Base-by-base conservation (phyloP, 2,888 invertebrate species). In the Synanthedon myopaeformis region DNA sequence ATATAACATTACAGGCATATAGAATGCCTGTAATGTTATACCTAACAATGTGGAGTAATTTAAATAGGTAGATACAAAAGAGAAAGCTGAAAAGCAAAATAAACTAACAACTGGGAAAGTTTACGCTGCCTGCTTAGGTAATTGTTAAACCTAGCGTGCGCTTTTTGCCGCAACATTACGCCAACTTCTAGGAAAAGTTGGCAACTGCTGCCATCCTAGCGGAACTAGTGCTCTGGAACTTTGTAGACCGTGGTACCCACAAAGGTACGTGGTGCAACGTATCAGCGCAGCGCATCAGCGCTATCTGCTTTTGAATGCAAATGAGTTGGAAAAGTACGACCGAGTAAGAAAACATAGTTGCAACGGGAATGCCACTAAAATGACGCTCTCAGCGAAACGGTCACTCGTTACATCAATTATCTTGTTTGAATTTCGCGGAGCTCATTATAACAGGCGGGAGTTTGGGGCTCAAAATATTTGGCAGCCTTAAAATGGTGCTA, bases 291-390 rank as follows among this genome's bases (percentile, higher is more conserved):
- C 66, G 69, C 81, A 86, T 86, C 86, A 76, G 66, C 76, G 73
- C 79, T 87, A 87, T 87, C 87, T 86, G 84, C 86, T 86, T 83
- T 86, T 78, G 79, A 79, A 86, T 86, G 82, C 83, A 86, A 86
- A 87, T 87, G 86, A 87, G 86, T 85, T 82, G 79, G 82, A 86
- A 86, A 86, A 86, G 80, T 85, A 69, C 74, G 79, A 63, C 69
- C 65, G 70, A 74, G 78, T 82, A 86, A 87, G 86, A 87, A 85
- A 86, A 83, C 76, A 67, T 69, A 64, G 63, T 57, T 56, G 61
- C 60, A 53, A 62, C 59, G 52, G 54, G 51, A 51, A 23, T 23
- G 53, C 50, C 54, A 56, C 52, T 70, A 70, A 71, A 76, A 78
- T 72, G 72, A 50, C 66, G 75, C 70, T 60, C 49, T 56, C 41